Conservation (phyloP, 2,113 vertebrate genomes). For the Oryzias javanicus region DNA sequence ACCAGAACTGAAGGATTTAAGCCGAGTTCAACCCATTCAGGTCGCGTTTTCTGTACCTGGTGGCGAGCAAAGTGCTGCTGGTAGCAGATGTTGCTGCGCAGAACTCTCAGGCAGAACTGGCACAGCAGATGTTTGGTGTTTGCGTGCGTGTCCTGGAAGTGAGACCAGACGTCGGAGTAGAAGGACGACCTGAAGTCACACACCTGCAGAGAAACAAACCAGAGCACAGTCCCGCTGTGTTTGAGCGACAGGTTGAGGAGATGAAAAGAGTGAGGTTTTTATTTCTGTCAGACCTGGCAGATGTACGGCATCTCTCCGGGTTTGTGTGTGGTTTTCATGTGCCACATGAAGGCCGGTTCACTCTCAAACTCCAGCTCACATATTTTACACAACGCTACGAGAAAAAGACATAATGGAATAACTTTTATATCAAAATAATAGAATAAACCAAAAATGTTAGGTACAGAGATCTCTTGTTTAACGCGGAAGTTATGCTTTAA, state of each 20-base stretch:
- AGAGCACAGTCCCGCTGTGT: neutral
- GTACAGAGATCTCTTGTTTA: too few relatives aligned
- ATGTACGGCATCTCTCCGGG: conserved; percentile 92
- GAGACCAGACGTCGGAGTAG: conserved; percentile 84
- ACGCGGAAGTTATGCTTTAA: too few relatives aligned
- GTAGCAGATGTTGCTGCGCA: conserved; percentile 82
- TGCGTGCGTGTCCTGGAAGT: conserved; percentile 85
- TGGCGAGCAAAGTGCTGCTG: conserved; percentile 89
- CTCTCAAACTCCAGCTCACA: conserved; percentile 86
- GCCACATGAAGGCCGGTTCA: conserved; percentile 83
- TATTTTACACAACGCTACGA: conserved; percentile 76
- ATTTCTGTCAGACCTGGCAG: conserved; percentile 46
- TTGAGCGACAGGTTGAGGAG: neutral
- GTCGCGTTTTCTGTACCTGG: conserved; percentile 78
- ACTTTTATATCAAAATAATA: too few relatives aligned
- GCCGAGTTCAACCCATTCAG: neutral
- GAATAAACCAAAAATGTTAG: too few relatives aligned
- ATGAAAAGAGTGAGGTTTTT: neutral
- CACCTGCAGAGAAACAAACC: conserved; percentile 72
- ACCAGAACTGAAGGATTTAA: neutral
- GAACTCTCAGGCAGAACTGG: conserved; percentile 89
- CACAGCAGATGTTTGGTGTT: conserved; percentile 86
- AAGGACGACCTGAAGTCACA: conserved; percentile 91
- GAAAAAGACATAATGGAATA: neutral
- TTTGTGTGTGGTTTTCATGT: conserved; percentile 90